Conservation (phyloP, 2,797 vertebrate genomes). For the Pristis pectinata region DNA sequence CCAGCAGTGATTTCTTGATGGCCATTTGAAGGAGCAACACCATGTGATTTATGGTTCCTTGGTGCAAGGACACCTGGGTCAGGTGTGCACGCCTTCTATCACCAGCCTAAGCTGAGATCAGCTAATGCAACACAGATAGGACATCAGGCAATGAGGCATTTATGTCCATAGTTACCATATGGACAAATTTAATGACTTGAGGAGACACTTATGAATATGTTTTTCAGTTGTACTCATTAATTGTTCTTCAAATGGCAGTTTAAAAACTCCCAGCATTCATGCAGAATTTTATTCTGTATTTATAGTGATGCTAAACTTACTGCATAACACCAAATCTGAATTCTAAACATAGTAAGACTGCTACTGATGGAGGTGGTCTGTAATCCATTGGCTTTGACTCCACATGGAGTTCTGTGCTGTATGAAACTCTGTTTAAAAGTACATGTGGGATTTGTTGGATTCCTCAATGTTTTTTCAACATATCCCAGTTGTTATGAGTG, state of each 20-base stretch:
- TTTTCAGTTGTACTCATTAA: background rate
- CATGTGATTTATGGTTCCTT: background rate
- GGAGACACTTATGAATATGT: background rate
- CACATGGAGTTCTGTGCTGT: background rate
- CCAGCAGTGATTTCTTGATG: background rate
- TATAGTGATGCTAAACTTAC: background rate
- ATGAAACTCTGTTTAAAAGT: constrained; percentile 4
- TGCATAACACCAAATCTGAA: background rate
- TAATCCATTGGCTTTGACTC: background rate
- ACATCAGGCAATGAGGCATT: background rate
- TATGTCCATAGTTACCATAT: background rate
- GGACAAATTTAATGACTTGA: background rate
- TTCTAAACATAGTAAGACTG: background rate
- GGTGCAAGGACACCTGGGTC: background rate
- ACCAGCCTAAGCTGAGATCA: background rate
- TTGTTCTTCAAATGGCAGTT: background rate
- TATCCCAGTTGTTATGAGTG: background rate
- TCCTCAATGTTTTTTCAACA: background rate
- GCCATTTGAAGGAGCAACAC: background rate
- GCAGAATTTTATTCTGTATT: background rate
- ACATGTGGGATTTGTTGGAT: background rate
- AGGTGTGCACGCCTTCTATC: background rate
- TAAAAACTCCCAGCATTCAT: background rate
- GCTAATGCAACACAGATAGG: background rate
- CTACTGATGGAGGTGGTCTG: background rate